Conservation (phyloP, 2,113 vertebrate genomes). For the Notiomystis cincta region DNA sequence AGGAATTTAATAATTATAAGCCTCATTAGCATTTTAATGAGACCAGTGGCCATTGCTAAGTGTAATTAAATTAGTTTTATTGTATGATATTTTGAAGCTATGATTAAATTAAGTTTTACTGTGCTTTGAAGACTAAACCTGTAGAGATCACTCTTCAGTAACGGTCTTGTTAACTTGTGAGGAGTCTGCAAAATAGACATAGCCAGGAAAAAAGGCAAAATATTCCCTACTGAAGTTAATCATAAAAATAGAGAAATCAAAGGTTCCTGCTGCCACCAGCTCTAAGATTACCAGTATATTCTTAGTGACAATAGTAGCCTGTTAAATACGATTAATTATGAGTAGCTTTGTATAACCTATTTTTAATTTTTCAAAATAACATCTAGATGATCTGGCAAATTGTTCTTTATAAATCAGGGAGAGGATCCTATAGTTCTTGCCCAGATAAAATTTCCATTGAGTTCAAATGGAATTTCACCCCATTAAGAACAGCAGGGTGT, state of each 20-base stretch:
- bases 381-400: background rate
- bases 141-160: conserved; percentile 63
- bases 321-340: conserved; percentile 1
- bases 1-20: conserved; percentile 86
- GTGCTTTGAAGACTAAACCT: conserved; percentile 74
- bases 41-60: conserved; percentile 73
- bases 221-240: conserved; percentile 48
- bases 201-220: conserved; percentile 12
- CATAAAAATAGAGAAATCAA: conserved; percentile 38
- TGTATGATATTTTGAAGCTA: conserved; percentile 76
- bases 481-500: background rate
- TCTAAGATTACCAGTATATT: conserved; percentile 17
- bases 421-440: conserved; percentile 5
- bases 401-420: conserved; percentile 21
- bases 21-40: conserved; percentile 87
- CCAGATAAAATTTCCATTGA: conserved; percentile 29
- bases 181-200: conserved; percentile 55
- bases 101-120: conserved; percentile 81
- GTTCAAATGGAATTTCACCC: conserved; percentile 45
- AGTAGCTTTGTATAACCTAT: conserved; percentile 4
- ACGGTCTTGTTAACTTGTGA: conserved; percentile 67
- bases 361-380: conserved; percentile 26
- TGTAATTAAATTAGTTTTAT: conserved; percentile 84
- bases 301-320: background rate
- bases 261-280: background rate